Conservation (phyloP, 1,140 invertebrate genomes). For the Maniola jurtina region DNA sequence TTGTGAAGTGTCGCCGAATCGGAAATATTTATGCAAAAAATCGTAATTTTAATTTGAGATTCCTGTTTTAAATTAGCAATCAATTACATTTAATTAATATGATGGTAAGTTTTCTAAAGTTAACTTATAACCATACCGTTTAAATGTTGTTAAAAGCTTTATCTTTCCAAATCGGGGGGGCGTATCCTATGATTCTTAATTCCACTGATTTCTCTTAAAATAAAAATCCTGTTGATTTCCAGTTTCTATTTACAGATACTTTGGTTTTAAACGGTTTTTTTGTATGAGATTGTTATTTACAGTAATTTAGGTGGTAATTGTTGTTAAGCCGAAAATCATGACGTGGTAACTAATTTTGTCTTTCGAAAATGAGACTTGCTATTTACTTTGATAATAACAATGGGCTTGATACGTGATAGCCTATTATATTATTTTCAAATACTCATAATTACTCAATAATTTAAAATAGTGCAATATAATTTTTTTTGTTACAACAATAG, state of each 20-base stretch:
- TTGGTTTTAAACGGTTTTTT: background rate
- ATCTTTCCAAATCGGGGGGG: conserved; percentile 28
- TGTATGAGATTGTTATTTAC: background rate
- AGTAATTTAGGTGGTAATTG: background rate
- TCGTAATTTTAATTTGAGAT: background rate
- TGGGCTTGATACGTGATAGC: no score
- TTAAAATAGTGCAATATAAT: no score
- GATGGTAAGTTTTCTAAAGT: conserved; percentile 32
- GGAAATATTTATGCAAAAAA: background rate
- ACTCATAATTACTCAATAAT: no score
- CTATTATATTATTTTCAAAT: no score
- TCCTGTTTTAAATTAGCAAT: background rate
- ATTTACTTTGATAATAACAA: no score
- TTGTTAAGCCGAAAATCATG: background rate
- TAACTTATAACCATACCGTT: background rate
- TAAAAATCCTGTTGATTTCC: background rate
- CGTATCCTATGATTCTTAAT: conserved; percentile 30
- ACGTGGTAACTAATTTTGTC: background rate
- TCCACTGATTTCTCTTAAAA: conserved; percentile 3
- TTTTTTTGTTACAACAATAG: no score
- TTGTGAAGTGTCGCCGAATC: background rate
- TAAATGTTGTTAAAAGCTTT: background rate
- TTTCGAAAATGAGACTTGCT: background rate
- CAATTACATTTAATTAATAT: conserved; percentile 21
- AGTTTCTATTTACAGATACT: no score